phyloP scores from a whole-genome alignment of 1,140 invertebrate species.

The Papilio xuthus region DNA sequence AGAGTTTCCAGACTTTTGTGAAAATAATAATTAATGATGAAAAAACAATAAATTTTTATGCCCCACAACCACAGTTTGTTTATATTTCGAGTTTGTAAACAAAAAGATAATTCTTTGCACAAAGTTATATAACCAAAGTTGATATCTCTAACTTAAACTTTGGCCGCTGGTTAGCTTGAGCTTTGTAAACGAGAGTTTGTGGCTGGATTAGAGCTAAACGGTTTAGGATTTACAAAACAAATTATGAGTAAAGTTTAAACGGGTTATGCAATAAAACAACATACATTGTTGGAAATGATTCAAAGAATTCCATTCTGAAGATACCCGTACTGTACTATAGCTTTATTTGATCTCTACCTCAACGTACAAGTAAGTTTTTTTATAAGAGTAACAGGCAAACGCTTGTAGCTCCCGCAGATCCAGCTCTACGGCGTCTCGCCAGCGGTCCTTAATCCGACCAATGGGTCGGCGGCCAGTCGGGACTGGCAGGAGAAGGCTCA shows the following conservation, averaged over 20 bases:
- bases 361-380: no score
- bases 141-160: slow-evolving; percentile 16
- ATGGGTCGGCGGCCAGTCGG: no score
- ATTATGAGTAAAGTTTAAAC: slow-evolving; percentile 1
- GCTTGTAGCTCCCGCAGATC: no score
- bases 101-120: background rate
- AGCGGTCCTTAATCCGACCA: no score
- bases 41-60: background rate
- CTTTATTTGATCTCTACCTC: no score
- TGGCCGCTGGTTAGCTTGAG: background rate
- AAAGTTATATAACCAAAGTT: slow-evolving; percentile 18
- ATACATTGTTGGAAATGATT: background rate
- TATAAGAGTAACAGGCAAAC: no score
- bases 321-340: no score
- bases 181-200: slow-evolving; percentile 19
- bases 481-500: no score
- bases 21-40: no score
- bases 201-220: slow-evolving; percentile 13
- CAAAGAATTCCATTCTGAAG: no score
- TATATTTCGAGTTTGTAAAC: background rate
- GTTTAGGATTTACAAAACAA: slow-evolving; percentile 6
- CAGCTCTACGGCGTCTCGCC: no score
- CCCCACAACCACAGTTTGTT: background rate
- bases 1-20: no score
- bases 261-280: slow-evolving; percentile 10